These are phyloP conservation scores for Euphysa ruthae DNA, from an alignment of 30 jellyfish, hydroid and myxozoan genomes.

Conservation along the genomic window DNA sequence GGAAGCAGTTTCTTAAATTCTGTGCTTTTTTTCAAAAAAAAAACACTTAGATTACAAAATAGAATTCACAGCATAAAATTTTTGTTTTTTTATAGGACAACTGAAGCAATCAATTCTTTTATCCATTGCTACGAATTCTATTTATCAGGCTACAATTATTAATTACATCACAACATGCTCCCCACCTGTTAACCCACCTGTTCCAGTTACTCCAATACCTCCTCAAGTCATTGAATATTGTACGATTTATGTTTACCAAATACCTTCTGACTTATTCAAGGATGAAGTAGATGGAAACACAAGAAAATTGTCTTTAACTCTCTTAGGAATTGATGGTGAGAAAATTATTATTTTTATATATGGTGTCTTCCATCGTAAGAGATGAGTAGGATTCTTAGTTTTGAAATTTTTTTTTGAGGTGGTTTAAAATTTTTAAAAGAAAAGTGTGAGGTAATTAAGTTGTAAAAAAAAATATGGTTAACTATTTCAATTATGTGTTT, in stretches of 20 bases:
- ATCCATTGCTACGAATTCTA: conserved; percentile 1
- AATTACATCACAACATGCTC: conserved; percentile 47
- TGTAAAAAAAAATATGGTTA: no score
- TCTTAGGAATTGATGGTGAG: conserved; percentile 35
- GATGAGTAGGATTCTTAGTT: no score
- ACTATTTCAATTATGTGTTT: no score
- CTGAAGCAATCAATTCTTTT: background rate
- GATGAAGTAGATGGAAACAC: conserved; percentile 66
- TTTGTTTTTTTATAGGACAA: background rate
- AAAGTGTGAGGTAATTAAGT: no score
- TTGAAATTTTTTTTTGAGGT: no score
- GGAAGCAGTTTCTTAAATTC: no score
- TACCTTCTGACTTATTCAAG: conserved; percentile 46
- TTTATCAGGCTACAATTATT: conserved; percentile 9
- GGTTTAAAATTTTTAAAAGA: no score
- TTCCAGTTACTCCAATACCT: conserved; percentile 21
- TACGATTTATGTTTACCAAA: conserved; percentile 27
- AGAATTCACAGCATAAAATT: no score
- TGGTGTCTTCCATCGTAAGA: no score
- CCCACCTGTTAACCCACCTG: conserved; percentile 67
- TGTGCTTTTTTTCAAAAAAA: no score
- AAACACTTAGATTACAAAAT: no score
- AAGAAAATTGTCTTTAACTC: conserved; percentile 24
- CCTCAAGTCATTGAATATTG: conserved; percentile 47
- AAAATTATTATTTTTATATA: no score